phyloP scores from a whole-genome alignment of 2,888 invertebrate species.

The Nomada fucata region DNA sequence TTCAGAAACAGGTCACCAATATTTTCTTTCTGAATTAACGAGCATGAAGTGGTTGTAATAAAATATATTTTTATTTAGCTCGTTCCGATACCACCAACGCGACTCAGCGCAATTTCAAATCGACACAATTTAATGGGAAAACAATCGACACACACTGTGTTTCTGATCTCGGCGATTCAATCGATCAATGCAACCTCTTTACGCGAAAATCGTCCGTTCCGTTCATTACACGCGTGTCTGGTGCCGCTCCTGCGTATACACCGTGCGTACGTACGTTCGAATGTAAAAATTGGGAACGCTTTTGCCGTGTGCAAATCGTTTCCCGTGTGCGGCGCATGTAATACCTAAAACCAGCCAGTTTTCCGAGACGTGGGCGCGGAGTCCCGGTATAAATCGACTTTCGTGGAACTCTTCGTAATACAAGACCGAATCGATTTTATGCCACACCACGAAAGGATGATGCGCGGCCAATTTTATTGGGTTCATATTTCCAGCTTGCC shows the following conservation, averaged over 20 bases:
- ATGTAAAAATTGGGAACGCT: not conserved
- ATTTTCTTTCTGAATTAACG: no score
- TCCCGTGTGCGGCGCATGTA: constrained; percentile 10
- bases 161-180: not conserved
- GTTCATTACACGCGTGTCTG: constrained; percentile 6
- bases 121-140: no score
- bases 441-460: constrained; percentile 12
- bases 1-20: no score
- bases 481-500: constrained; percentile 33
- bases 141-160: no score
- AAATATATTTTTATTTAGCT: no score
- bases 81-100: no score
- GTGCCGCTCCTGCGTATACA: not conserved
- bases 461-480: constrained; percentile 31
- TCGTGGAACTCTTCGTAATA: constrained; percentile 21
- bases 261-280: not conserved
- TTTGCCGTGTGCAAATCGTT: constrained; percentile 21
- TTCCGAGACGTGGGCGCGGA: constrained; percentile 26
- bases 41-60: no score
- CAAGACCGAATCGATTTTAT: constrained; percentile 34
- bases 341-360: constrained; percentile 21
- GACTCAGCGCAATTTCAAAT: no score
- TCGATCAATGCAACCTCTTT: not conserved
- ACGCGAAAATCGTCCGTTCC: constrained; percentile 10
- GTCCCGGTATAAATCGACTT: constrained; percentile 12